Evolutionary conservation across 2,888 invertebrate species (phyloP), one percentile per base, ranked within the genome.

Genomic region (Junonia oenone): DNA sequence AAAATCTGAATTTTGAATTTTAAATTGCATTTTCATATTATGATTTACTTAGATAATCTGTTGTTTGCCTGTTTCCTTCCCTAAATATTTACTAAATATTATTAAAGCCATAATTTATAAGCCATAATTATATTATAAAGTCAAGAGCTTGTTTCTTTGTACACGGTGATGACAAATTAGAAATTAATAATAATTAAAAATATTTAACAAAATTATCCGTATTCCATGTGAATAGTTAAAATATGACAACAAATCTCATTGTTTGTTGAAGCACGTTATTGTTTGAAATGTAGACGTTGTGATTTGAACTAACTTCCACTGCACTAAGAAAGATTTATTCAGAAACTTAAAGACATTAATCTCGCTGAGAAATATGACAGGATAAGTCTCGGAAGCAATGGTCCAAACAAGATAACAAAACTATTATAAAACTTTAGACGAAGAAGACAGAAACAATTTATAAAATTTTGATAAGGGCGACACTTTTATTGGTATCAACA

Each of bases 321-420:
- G 19, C 14, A 9, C 6, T 11, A 22, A 9, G 22, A 31, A 19
- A 40, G 40, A 54, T 47, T 54, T 33, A 48, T 54, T 54, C 47
- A 54, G 14, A 19, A 53, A 53, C 45, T 53, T 45, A 27, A 37
- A 14, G 15, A 37, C 13, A 53, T 53, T 46, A 46, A 53, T 46
- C 46, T 53, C 38, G 26, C 11, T 37, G 35, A 17, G 26, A 45
- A 35, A 38, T 46, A 46, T 53, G 13, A 37, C 6, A 50, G 11
- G 17, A 50, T 43, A 22, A 43, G 22, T 43, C 43, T 43, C 43
- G 43, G 43, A 22, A 43, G 22, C 22, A 22, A n/a, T n/a, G 22
- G 22, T n/a, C 22, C 13, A 26, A 43, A 40, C 5, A 19, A 40
- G n/a, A 9, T 40, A 40, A 19, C 9, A 40, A 40, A 40, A 19